A percentile compares a stretch with the other conserved stretches of the same genome.
Conservation (phyloP, 1,140 invertebrate genomes). For the Neotoxoptera formosana region DNA sequence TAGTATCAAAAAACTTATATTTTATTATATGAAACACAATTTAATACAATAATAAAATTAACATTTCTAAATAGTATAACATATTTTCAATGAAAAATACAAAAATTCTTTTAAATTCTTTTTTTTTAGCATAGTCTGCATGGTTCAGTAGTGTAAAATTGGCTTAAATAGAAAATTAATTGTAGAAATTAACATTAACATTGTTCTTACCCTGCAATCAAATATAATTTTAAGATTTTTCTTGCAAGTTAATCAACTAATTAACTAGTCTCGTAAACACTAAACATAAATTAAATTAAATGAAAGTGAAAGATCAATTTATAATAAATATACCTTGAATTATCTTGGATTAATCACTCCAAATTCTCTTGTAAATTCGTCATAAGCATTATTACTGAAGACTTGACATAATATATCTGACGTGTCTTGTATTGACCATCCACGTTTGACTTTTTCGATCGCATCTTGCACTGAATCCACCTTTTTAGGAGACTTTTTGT, state of each 20-base stretch:
- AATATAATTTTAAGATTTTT: not conserved
- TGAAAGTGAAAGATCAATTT: not conserved
- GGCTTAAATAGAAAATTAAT: too few species aligned
- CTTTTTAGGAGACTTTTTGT: conserved; percentile 5
- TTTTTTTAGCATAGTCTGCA: not conserved
- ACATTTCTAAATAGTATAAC: too few species aligned
- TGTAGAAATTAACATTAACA: too few species aligned
- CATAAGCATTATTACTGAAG: conserved; percentile 42
- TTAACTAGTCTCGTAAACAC: not conserved
- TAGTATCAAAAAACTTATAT: too few species aligned
- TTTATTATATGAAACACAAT: too few species aligned
- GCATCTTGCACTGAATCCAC: conserved; percentile 23
- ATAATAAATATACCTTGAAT: not conserved
- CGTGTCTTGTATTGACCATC: conserved; percentile 48
- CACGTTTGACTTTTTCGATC: conserved; percentile 23
- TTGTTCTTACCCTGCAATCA: not conserved
- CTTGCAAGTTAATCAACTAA: not conserved
- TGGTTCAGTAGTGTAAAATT: not conserved
- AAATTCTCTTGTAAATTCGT: conserved; percentile 26
- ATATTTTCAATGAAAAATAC: too few species aligned
- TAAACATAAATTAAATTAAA: not conserved
- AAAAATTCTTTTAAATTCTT: too few species aligned
- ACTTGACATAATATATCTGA: conserved; percentile 13
- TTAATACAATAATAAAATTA: too few species aligned
- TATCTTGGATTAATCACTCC: conserved; percentile 16